These are phyloP conservation scores for Neolamprologus cancellatus DNA, from an alignment of 2,113 vertebrate genomes.

Conservation along the genomic window DNA sequence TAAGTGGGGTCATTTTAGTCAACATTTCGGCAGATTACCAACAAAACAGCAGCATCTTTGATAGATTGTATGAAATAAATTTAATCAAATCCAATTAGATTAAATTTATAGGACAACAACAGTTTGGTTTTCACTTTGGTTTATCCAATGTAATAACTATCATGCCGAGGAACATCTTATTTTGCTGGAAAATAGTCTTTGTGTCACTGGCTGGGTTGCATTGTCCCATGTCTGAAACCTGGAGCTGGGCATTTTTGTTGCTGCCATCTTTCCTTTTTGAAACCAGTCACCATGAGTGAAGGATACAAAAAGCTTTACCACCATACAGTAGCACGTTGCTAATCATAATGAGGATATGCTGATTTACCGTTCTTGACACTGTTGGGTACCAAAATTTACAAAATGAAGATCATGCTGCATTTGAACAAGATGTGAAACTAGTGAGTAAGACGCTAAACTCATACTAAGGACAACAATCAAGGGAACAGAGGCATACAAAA, in stretches of 20 bases:
- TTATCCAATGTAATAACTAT: background rate
- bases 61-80: accelerated
- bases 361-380: background rate
- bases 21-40: background rate
- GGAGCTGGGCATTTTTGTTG: accelerated
- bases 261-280: background rate
- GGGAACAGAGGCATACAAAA: background rate
- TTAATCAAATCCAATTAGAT: background rate
- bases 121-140: accelerated
- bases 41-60: background rate
- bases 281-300: background rate
- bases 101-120: accelerated
- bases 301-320: background rate
- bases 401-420: background rate
- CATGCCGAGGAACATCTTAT: background rate
- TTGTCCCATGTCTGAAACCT: accelerated
- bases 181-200: background rate
- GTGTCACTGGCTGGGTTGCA: background rate
- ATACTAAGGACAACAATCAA: background rate
- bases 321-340: background rate
- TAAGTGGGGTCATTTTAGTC: background rate
- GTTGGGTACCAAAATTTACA: background rate
- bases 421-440: background rate
- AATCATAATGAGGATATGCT: background rate
- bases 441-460: background rate